Conservation (phyloP, 2,888 invertebrate species). For the Pachydiplax longipennis region DNA sequence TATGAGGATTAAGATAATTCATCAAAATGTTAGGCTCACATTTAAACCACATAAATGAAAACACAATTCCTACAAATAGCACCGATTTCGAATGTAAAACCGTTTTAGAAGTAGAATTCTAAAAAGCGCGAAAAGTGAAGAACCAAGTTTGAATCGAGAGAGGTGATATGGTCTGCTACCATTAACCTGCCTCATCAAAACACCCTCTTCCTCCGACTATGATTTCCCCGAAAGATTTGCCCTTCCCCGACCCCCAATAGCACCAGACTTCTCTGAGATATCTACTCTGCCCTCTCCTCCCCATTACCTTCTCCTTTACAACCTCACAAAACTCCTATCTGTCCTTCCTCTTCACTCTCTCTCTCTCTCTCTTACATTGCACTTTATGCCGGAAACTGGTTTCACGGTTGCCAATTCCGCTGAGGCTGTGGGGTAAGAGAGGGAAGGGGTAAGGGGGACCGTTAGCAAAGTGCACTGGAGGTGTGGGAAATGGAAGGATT, state of each 20-base stretch:
- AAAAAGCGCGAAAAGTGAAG: too few species aligned
- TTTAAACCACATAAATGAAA: too few species aligned
- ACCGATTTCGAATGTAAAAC: too few species aligned
- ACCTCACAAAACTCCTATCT: neutral
- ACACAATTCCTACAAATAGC: too few species aligned
- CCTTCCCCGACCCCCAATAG: neutral
- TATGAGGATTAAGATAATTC: too few species aligned
- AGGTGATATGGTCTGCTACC: too few species aligned
- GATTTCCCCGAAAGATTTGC: neutral
- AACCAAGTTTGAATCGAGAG: too few species aligned
- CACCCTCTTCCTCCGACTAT: conserved; percentile 7
- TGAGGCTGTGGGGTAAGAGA: neutral
- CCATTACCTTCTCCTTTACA: neutral
- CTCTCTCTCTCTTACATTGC: conserved; percentile 36
- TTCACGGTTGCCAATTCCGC: conserved; percentile 40
- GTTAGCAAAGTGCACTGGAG: conserved; percentile 18
- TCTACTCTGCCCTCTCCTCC: neutral
- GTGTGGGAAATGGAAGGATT: conserved; percentile 41
- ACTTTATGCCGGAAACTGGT: conserved; percentile 44
- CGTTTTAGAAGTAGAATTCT: too few species aligned
- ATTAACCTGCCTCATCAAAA: neutral
- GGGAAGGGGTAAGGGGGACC: neutral
- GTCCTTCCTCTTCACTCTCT: neutral
- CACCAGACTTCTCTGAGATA: neutral
- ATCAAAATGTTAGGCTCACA: too few species aligned